Percentiles rank a stretch among this genome's conserved stretches.
These are phyloP conservation scores for Corythoichthys haematopterus DNA, from an alignment of 2,113 vertebrate species.

Conservation along the genomic window DNA sequence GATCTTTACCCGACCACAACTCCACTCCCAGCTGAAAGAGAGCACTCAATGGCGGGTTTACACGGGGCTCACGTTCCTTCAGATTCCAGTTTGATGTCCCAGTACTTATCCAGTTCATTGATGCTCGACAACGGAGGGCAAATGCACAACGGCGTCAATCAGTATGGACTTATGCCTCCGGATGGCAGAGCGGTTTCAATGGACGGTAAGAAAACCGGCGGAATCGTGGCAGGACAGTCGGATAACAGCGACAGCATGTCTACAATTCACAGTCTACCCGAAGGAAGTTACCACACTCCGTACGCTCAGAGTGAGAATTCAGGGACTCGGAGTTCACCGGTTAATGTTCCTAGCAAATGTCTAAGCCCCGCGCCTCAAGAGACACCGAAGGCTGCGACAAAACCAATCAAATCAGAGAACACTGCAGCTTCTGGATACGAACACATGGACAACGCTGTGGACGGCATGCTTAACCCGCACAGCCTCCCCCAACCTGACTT, in stretches of 20 bases:
- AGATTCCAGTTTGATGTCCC: conserved; percentile 73
- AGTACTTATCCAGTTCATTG: conserved; percentile 74
- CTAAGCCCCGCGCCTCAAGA: conserved; percentile 44
- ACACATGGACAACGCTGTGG: conserved; percentile 53
- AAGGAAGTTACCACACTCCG: conserved; percentile 57
- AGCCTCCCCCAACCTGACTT: conserved; percentile 54
- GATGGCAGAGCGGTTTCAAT: conserved; percentile 45
- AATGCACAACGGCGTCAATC: conserved; percentile 69
- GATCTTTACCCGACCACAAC: conserved; percentile 54
- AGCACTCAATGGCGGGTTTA: conserved; percentile 51
- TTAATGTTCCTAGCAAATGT: conserved; percentile 73
- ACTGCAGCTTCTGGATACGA: conserved; percentile 34
- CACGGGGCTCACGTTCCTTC: conserved; percentile 52
- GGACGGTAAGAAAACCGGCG: conserved; percentile 53
- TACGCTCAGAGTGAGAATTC: conserved; percentile 67
- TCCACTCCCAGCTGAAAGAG: conserved; percentile 51
- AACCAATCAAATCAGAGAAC: conserved; percentile 47
- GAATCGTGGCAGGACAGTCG: conserved; percentile 42
- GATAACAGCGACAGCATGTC: conserved; percentile 56
- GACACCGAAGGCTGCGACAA: conserved; percentile 36
- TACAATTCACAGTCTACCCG: conserved; percentile 60
- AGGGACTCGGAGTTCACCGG: conserved; percentile 65
- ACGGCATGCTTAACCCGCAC: conserved; percentile 54
- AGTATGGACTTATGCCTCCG: conserved; percentile 64
- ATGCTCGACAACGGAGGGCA: conserved; percentile 72